Percentiles rank a stretch among this genome's conserved stretches.
phyloP scores from a whole-genome alignment of 2,888 invertebrate genomes.

The Cheilosia urbana region DNA sequence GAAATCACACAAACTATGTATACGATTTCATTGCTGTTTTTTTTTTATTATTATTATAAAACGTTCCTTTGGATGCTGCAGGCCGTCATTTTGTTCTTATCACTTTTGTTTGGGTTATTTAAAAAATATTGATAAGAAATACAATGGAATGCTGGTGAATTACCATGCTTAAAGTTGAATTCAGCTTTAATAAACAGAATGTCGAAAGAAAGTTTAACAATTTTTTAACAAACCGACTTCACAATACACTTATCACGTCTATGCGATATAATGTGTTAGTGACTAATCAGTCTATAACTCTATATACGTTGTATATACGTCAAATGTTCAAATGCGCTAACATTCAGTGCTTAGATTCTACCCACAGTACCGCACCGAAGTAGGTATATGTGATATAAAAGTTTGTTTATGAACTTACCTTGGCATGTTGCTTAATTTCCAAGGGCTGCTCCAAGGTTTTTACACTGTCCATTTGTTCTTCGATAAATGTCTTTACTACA shows the following conservation, averaged over 20 bases:
- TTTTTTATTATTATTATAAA: neutral
- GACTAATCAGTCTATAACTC: neutral
- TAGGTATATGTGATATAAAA: neutral
- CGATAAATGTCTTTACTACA: slow-evolving; percentile 90
- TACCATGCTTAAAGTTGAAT: slow-evolving; percentile 9
- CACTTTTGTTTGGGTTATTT: slow-evolving; percentile 21
- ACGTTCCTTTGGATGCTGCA: slow-evolving; percentile 31
- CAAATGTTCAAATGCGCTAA: neutral
- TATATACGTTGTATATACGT: neutral
- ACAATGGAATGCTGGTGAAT: slow-evolving; percentile 14
- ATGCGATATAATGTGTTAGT: neutral
- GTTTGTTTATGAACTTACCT: slow-evolving; percentile 85
- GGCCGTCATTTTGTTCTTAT: slow-evolving; percentile 32
- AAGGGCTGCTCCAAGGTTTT: slow-evolving; percentile 87
- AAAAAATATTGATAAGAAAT: slow-evolving; percentile 45
- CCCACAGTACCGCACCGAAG: neutral
- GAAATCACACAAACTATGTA: slow-evolving; percentile 29
- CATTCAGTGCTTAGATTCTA: neutral
- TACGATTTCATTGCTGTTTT: slow-evolving; percentile 2
- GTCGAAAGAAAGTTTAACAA: neutral
- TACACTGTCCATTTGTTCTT: slow-evolving; percentile 90
- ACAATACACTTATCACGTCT: slow-evolving; percentile 12
- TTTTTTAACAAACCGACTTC: neutral
- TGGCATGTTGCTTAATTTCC: slow-evolving; percentile 89
- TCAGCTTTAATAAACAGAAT: slow-evolving; percentile 6